These are phyloP conservation scores for Bellardia bayeri DNA, from an alignment of 2,888 invertebrate species.

Conservation along the genomic window DNA sequence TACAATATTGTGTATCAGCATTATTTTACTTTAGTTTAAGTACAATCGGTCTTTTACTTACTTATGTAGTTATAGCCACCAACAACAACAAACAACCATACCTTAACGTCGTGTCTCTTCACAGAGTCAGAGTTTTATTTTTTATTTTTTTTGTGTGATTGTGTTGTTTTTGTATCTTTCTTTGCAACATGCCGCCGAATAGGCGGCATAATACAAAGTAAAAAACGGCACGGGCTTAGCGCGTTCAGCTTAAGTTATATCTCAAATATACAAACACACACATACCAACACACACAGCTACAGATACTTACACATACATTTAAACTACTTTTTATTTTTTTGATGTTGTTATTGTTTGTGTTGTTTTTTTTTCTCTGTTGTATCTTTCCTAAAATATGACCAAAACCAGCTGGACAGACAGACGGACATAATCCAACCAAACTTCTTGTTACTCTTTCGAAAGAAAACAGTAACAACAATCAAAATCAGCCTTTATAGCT, in stretches of 20 bases:
- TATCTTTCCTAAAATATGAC: conserved; percentile 49
- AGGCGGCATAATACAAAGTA: conserved; percentile 82
- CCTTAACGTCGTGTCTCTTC: conserved; percentile 62
- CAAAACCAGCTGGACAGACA: conserved; percentile 72
- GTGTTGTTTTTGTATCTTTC: conserved; percentile 73
- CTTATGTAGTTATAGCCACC: conserved; percentile 17
- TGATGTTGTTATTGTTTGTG: conserved; percentile 30
- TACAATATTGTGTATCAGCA: conserved; percentile 45
- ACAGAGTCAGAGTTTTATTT: conserved; percentile 31
- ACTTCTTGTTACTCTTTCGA: conserved; percentile 39
- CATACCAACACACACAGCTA: conserved; percentile 19
- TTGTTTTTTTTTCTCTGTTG: conserved; percentile 15
- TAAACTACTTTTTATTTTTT: conserved; percentile 63
- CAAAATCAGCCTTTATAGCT: not conserved
- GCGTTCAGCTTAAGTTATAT: conserved; percentile 81
- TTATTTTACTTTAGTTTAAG: conserved; percentile 61
- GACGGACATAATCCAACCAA: conserved; percentile 39
- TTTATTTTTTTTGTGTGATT: conserved; percentile 4
- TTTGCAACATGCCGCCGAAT: conserved; percentile 83
- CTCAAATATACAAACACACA: conserved; percentile 63
- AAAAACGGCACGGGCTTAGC: conserved; percentile 83
- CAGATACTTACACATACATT: conserved; percentile 32
- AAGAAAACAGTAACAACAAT: conserved; percentile 18
- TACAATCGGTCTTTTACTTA: conserved; percentile 54
- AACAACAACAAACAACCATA: conserved; percentile 49